Percentiles rank a stretch among this genome's conserved stretches.
These are phyloP conservation scores for Pipistrellus kuhlii DNA, from an alignment of 2,797 vertebrate genomes.

Conservation along the genomic window DNA sequence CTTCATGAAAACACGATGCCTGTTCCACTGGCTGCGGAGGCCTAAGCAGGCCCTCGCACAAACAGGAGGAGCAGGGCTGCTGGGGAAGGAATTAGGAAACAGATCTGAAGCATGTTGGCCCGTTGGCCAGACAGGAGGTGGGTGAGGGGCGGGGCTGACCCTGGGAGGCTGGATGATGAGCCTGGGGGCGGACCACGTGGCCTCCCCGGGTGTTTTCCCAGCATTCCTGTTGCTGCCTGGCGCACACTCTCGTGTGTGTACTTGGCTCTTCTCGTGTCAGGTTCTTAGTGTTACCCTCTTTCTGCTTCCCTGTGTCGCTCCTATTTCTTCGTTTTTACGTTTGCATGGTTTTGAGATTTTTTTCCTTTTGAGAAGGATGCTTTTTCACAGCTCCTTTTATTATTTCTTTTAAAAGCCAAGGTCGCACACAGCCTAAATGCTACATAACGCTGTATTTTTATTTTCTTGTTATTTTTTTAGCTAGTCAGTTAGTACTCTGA, in stretches of 20 bases:
- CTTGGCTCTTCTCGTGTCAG: background rate
- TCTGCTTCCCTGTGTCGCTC: background rate
- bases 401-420: slow-evolving; percentile 29
- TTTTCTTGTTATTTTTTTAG: background rate
- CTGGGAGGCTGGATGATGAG: background rate
- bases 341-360: background rate
- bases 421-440: background rate
- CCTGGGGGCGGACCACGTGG: background rate
- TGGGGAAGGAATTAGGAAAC: background rate
- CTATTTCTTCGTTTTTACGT: slow-evolving; percentile 12
- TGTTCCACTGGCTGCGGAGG: background rate
- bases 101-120: background rate
- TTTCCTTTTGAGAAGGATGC: background rate
- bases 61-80: background rate
- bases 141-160: background rate
- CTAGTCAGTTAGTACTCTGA: slow-evolving; percentile 37
- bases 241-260: background rate
- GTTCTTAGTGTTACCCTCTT: background rate
- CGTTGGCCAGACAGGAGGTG: background rate
- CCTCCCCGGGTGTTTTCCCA: background rate
- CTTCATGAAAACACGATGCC: no score
- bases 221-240: background rate
- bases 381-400: background rate
- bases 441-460: background rate
- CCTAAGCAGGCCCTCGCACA: background rate